Conservation (phyloP, 2,113 vertebrate genomes). For the Halichoerus grypus region DNA sequence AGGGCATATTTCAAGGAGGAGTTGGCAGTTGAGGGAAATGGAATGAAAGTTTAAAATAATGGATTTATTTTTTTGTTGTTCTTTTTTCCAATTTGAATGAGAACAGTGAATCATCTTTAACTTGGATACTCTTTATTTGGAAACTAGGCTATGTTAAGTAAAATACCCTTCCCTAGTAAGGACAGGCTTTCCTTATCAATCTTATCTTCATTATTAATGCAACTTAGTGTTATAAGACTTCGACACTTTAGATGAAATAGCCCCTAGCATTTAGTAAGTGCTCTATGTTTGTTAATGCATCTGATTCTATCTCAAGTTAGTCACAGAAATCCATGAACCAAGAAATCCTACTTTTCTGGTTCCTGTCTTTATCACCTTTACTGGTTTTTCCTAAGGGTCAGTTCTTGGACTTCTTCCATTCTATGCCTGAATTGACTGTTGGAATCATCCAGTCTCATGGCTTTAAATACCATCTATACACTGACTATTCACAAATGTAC, state of each 20-base stretch:
- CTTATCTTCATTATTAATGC: not conserved
- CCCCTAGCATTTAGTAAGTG: not conserved
- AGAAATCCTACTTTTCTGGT: not conserved
- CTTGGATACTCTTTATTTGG: not conserved
- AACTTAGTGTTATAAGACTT: conserved; percentile 8
- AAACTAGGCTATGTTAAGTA: not conserved
- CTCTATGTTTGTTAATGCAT: not conserved
- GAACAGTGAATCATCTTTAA: not conserved
- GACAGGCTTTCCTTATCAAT: not conserved
- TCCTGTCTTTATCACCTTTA: not conserved
- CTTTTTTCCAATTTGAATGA: not conserved
- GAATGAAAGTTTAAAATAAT: not conserved
- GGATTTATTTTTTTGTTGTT: not conserved
- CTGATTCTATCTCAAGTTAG: not conserved
- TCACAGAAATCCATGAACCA: not conserved
- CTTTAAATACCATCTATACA: not conserved
- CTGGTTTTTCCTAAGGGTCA: not conserved
- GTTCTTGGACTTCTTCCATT: not conserved
- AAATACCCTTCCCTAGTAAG: not conserved
- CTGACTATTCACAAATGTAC: not conserved
- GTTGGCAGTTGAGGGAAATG: not conserved
- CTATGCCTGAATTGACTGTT: not conserved
- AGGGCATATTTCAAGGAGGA: not conserved
- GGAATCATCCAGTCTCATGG: not conserved
- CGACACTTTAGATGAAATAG: not conserved